Base-by-base conservation (phyloP, 2,113 vertebrate genomes). In the Terrapene triunguis region DNA sequence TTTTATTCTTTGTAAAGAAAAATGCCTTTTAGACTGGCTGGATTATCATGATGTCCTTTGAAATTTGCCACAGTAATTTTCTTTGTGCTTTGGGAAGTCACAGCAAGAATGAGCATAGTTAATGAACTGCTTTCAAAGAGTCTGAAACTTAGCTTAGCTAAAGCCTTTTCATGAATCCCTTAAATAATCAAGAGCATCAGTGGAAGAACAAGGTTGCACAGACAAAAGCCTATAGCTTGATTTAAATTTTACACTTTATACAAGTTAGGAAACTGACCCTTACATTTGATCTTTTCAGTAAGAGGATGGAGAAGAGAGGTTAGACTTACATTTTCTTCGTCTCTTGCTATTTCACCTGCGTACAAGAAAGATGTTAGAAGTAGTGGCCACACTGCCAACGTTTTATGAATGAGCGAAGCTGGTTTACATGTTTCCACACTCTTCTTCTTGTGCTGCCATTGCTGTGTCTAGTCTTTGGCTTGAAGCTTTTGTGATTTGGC, bases 21-120 rank as follows among this genome's bases (percentile, higher is more conserved):
- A 90, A 51, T n/a, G 38, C 4, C 10, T 93, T 29, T 92, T 55
- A 55, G 59, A 25, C 9, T 93, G 55, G 21, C 4, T 86, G 81
- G 79, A 88, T 97, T 93, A 81, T 16, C 51, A 85, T 94, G 85
- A 94, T 88, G 0, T 1, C 32, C 57, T 91, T 87, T 95, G 93
- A 97, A 96, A 88, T 89, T 93, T 88, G 76, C 54, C 54, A 88
- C 55, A 88, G 55, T 3, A 10, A 87, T 90, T 97, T 96, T 93
- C 1, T 10, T 48, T 11, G 4, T 85, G n/a, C 82, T 89, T 88
- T 89, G 84, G 69, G 82, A 83, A 74, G 81, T 95, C 51, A 51
- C 48, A 42, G 44, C 27, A 44, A 84, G 47, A 81, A 78, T 6
- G 3, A 89, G 38, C 38, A 35, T 82, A 95, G 47, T n/a, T 94